A percentile compares a stretch with the other conserved stretches of the same genome.
These are phyloP conservation scores for Plebejus anna DNA, from an alignment of 2,888 invertebrate genomes.

Conservation along the genomic window DNA sequence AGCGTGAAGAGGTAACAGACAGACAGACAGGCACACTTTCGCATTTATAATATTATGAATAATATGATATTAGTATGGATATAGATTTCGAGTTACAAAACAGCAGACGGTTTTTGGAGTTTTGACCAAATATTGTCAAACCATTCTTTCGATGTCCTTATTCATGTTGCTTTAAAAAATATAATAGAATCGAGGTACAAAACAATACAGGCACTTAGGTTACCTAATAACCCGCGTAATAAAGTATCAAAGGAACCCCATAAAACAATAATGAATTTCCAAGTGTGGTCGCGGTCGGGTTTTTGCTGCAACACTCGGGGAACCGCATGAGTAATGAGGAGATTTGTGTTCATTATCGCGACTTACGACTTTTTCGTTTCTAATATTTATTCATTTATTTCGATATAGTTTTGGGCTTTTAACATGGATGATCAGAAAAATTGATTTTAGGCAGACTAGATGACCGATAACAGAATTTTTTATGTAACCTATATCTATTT, in stretches of 20 bases:
- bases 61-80: too few species aligned
- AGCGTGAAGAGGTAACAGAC: too few species aligned
- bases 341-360: not conserved
- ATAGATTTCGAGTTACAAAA: too few species aligned
- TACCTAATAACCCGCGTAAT: not conserved
- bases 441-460: too few species aligned
- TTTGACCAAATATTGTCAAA: too few species aligned
- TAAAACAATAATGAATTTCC: slow-evolving; percentile 7
- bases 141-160: too few species aligned
- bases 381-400: not conserved
- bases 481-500: too few species aligned
- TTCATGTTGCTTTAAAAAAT: not conserved
- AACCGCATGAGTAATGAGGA: slow-evolving; percentile 19
- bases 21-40: too few species aligned
- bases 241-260: slow-evolving; percentile 1
- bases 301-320: not conserved
- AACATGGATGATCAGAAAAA: not conserved
- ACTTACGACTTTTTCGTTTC: not conserved
- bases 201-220: not conserved
- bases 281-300: not conserved
- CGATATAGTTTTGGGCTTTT: not conserved
- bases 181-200: not conserved
- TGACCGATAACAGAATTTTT: too few species aligned
- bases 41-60: too few species aligned
- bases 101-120: too few species aligned